A percentile compares a stretch with the other conserved stretches of the same genome.
phyloP scores from a whole-genome alignment of 2,113 vertebrate genomes.

The Chaetura pelagica region DNA sequence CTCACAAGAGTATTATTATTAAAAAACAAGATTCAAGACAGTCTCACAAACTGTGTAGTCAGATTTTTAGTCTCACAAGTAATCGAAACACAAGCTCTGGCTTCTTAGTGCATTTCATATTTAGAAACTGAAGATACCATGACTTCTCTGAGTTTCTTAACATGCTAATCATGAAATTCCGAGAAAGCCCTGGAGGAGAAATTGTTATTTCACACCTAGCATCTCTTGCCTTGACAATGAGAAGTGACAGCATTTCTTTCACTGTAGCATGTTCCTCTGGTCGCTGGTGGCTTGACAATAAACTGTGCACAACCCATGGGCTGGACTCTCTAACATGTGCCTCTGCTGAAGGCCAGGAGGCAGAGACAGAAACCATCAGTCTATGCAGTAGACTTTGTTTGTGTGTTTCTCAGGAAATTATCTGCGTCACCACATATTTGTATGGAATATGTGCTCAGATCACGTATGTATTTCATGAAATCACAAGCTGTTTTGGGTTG shows the following conservation, averaged over 20 bases:
- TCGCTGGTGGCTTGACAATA: not conserved
- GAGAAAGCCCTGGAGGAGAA: not conserved
- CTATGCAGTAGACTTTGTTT: not conserved
- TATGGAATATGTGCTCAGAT: not conserved
- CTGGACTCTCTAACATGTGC: not conserved
- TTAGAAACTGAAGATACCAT: not conserved
- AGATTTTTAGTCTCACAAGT: not conserved
- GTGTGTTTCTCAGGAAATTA: not conserved
- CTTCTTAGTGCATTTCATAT: not conserved
- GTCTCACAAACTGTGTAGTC: not conserved
- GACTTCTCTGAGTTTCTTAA: not conserved
- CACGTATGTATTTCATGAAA: not conserved
- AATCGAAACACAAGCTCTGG: not conserved
- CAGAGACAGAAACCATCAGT: not conserved
- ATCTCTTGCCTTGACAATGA: not conserved
- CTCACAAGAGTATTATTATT: not conserved
- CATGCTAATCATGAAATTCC: not conserved
- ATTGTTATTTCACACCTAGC: not conserved
- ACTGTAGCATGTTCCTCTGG: not conserved
- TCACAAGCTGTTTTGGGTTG: too few relatives aligned
- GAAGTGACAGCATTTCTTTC: not conserved
- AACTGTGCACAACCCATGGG: not conserved
- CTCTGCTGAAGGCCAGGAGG: not conserved
- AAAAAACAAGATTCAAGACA: not conserved
- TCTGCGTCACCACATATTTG: fast-evolving